Evolutionary conservation across 2,113 vertebrate genomes (phyloP), one percentile per base, ranked within the genome.

Genomic region (Tupaia tana): DNA sequence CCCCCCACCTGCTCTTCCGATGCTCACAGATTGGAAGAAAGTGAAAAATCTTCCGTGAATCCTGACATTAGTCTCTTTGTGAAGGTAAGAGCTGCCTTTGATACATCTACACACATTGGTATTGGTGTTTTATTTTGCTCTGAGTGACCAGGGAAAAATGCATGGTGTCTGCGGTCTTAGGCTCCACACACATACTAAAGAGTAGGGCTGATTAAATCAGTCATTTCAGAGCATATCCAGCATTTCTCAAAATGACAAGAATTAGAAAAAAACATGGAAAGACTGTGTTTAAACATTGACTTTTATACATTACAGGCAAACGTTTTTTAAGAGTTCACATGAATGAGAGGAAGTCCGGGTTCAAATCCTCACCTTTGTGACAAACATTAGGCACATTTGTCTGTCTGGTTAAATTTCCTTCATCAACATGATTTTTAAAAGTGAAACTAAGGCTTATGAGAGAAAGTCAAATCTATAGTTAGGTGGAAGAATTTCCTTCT

Each of bases 11-110:
- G n/a, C 86, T 93, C 84, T 77, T 89, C 97, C 8, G 29, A 66
- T 56, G 94, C 86, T 31, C 70, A 82, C 27, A 93, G 80, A 93
- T 93, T 52, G 0, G 95, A 95, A 93, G 97, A 97, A 96, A 92
- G 27, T 0, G 22, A 96, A 64, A 86, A 83, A 84, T 58, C 31
- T 13, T n/a, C 34, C 18, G 34, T 8, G 11, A 59, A 93, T 13
- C 24, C 31, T 4, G 95, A 98, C 61, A 98, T 99, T 89, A 90
- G 0, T 52, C 87, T 99, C 54, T 98, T 96, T 80, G 97, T 98
- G 31, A 98, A 98, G 98, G 98, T 99, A 98, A 98, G 98, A 43
- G n/a, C 93, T 15, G 15, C 9, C 2, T 52, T 1, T 63, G 64
- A 67, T 52, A 29, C 75, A 61, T 15, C 52, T 19, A 4, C 0